phyloP scores from a whole-genome alignment of 2,888 invertebrate genomes.

The Oscheius onirici region DNA sequence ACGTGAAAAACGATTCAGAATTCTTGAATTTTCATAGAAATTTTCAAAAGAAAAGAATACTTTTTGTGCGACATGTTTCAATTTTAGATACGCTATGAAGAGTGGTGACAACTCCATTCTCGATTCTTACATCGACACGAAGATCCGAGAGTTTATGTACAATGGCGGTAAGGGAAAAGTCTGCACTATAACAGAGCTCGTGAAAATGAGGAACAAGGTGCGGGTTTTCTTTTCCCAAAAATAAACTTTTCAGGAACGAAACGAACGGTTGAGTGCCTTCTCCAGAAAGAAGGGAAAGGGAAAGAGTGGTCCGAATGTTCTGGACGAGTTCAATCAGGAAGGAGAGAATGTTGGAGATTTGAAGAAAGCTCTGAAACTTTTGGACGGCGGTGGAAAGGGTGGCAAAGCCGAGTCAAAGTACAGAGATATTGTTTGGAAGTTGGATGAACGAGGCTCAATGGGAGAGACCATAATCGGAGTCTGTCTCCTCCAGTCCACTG shows the following conservation, averaged over 20 bases:
- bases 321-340: constrained; percentile 60
- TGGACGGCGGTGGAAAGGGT: constrained; percentile 65
- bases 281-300: constrained; percentile 62
- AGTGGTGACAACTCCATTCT: constrained; percentile 62
- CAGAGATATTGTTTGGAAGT: constrained; percentile 63
- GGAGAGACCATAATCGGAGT: constrained; percentile 93
- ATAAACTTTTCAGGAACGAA: constrained; percentile 79
- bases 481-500: constrained; percentile 75
- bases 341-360: constrained; percentile 59
- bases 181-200: constrained; percentile 87
- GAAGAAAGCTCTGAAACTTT: constrained; percentile 68
- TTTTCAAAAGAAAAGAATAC: too few species aligned
- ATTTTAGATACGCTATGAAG: constrained; percentile 57
- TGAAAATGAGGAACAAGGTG: constrained; percentile 83
- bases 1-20: neutral
- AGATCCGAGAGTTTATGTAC: constrained; percentile 88
- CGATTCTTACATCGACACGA: constrained; percentile 48
- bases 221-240: neutral
- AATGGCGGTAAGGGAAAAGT: constrained; percentile 90
- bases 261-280: constrained; percentile 58
- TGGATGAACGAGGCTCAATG: constrained; percentile 73
- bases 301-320: constrained; percentile 62
- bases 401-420: constrained; percentile 76
- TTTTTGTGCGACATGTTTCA: too few species aligned
- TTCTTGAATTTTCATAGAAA: too few species aligned